A percentile compares a stretch with the other conserved stretches of the same genome.
Evolutionary conservation across 2,113 vertebrate genomes (phyloP).

Genomic region (Podiceps cristatus): DNA sequence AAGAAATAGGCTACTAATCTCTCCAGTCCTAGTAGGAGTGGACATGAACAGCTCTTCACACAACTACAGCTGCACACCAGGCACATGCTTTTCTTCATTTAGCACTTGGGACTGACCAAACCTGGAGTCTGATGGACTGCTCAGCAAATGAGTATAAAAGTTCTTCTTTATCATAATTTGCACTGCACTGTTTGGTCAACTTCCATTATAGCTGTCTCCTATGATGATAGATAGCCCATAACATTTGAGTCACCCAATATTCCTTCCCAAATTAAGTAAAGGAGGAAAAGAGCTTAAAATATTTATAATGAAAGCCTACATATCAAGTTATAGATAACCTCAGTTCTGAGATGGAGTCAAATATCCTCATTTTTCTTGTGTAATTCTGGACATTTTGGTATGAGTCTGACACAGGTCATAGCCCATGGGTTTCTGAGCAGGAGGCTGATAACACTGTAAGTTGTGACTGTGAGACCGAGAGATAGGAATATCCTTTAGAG

Average conservation of each 20-base stretch:
- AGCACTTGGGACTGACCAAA: not conserved
- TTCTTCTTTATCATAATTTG: not conserved
- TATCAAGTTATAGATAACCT: not conserved
- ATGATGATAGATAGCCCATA: not conserved
- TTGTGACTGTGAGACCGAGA: conserved; percentile 21
- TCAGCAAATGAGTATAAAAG: not conserved
- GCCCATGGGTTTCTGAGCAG: conserved; percentile 4
- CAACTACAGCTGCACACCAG: not conserved
- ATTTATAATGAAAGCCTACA: not conserved
- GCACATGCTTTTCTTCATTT: not conserved
- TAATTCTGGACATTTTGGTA: conserved; percentile 4
- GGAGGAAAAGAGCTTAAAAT: not conserved
- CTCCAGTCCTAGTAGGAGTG: not conserved
- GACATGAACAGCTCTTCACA: not conserved
- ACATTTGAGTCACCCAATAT: not conserved
- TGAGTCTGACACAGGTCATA: not conserved
- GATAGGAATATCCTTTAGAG: conserved; percentile 9
- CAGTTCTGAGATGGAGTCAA: not conserved
- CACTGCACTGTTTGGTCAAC: not conserved
- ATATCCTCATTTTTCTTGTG: not conserved
- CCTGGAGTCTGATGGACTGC: not conserved
- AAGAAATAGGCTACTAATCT: not conserved
- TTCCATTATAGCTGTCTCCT: not conserved
- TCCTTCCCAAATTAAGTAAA: conserved; percentile 3
- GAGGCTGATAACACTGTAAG: conserved; percentile 32